A percentile compares a stretch with the other conserved stretches of the same genome.
Conservation (phyloP, 1,140 invertebrate species). For the Drosophila sucinea region DNA sequence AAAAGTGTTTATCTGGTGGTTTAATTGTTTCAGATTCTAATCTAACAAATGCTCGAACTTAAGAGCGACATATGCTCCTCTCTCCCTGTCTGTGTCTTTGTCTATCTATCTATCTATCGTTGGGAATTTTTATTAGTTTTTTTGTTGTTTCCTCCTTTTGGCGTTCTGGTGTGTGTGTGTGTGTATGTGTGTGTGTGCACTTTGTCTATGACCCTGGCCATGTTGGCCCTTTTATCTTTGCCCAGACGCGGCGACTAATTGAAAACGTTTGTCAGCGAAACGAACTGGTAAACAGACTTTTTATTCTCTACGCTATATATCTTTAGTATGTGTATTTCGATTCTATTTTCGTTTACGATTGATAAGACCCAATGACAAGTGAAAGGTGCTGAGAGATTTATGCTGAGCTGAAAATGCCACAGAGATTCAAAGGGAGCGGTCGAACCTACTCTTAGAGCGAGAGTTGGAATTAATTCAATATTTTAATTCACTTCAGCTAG, state of each 20-base stretch:
- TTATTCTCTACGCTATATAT: constrained; percentile 49
- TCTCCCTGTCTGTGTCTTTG: background rate
- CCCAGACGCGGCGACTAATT: constrained; percentile 65
- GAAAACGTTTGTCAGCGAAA: constrained; percentile 76
- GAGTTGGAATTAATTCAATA: too few species aligned
- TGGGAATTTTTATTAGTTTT: constrained; percentile 76
- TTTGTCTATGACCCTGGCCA: constrained; percentile 43
- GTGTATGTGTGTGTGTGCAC: constrained; percentile 30
- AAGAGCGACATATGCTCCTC: constrained; percentile 46
- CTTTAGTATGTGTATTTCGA: constrained; percentile 56
- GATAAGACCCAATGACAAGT: constrained; percentile 15
- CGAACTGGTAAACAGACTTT: constrained; percentile 59
- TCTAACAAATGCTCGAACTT: constrained; percentile 40
- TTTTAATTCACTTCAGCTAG: too few species aligned
- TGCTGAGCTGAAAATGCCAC: constrained; percentile 2
- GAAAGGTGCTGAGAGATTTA: constrained; percentile 50
- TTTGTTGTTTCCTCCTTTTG: constrained; percentile 7
- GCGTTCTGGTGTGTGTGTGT: constrained; percentile 26
- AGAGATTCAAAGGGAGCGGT: background rate
- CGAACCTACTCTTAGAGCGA: too few species aligned
- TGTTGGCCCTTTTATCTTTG: constrained; percentile 59
- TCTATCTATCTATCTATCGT: constrained; percentile 43
- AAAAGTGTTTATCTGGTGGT: constrained; percentile 55
- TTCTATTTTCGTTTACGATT: constrained; percentile 29
- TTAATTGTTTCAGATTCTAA: constrained; percentile 80